Evolutionary conservation across 2,888 invertebrate genomes (phyloP), one percentile per base, ranked within the genome.

Genomic region (Agriopis marginaria): DNA sequence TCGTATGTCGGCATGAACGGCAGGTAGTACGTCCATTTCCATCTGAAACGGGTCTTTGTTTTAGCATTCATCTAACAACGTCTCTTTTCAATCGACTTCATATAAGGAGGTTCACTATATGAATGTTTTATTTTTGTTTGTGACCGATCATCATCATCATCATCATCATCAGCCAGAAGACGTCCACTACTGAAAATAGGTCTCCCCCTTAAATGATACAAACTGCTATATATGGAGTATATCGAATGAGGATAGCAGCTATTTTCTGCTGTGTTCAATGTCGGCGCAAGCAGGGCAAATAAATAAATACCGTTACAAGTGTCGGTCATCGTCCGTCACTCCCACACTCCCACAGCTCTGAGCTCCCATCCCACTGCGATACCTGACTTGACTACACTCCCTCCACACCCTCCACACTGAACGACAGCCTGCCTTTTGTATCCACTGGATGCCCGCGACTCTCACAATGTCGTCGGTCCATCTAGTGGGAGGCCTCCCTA

Each of bases 1-100:
- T 95, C 93, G 83, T 96, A 97, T 0, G 97, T 97, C 45, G 97
- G 97, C 90, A 96, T 95, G 82, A 97, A 97, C 0, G 97, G 97
- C 3, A 97, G 81, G 73, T 96, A 95, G 23, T 95, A 94, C 0
- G 96, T 96, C 96, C 96, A 96, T 71, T 93, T 95, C 95, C 96
- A 96, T 45, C 96, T 96, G 84, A 9, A 63, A 45, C 7, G 9
- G 17, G 7, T 23, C 32, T 32, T 32, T 32, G 5, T 32, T 32
- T 32, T 32, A 32, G 5, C 32, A 23, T 23, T 32, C 32, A 5
- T 4, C 3, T 32, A 32, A 32, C 3, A 32, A 32, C 5, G 32
- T 3, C 32, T 32, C 32, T 32, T 32, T 32, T 32, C 32, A 32
- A 32, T 32, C 32, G 32, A 32, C 32, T 32, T 32, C 32, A 32